Base-by-base conservation (phyloP, 2,888 invertebrate species). In the Pammene fasciana region DNA sequence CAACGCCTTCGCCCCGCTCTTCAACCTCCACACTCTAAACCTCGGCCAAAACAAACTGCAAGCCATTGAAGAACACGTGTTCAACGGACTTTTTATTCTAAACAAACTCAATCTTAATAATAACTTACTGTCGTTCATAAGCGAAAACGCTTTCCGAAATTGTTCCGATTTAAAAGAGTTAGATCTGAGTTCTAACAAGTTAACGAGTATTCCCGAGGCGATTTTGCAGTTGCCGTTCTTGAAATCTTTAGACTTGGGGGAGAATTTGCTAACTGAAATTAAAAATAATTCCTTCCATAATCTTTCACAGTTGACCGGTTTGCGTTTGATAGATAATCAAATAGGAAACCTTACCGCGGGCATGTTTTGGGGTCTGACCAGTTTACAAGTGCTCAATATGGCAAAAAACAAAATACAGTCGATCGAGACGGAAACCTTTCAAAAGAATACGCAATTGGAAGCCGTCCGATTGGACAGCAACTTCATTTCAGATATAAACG, bases 261-360 rank as follows among this genome's bases (percentile, higher is more conserved):
- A 98, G 88, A 99, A 99, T 92, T 95, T 96, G 85, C 96, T 99
- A 77, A 95, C 94, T 72, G 95, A 95, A 74, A 96, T 99, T 80
- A 94, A 94, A 76, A 97, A 97, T 80, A 96, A 95, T 75, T 96
- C 97, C 34, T 96, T 99, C 85, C 95, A 94, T 83, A 97, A 97
- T 86, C 93, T 99, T 76, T 95, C 96, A 75, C 97, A 97, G 86
- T 90, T 99, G 78, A 97, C 97, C 72, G 97, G 97, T 46, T 91
- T 99, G 74, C 94, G 98, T 70, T 90, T 99, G 80, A 97, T 98
- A 77, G 97, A 97, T 83, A 99, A 99, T 90, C 96, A 96, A 84
- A 96, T 97, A 82, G 97, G 96, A 75, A 97, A 96, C 91, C 94
- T 97, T 79, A 96, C 96, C n/a, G 95, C 94, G 77, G 97, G 96